Conservation (phyloP, 1,140 invertebrate species). For the Physella acuta region DNA sequence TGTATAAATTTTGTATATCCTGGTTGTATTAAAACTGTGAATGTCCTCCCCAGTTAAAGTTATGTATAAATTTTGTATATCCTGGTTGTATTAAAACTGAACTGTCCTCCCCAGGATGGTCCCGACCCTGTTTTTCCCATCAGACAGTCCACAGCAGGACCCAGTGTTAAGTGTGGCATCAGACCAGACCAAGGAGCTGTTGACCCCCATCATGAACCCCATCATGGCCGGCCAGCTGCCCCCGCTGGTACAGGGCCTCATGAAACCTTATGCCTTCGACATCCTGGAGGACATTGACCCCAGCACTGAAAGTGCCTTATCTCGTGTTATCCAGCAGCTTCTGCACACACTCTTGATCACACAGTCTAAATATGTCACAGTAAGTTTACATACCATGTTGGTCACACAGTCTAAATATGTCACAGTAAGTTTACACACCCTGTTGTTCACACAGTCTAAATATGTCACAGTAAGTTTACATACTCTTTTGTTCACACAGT, state of each 20-base stretch:
- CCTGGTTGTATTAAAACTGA: too few relatives aligned
- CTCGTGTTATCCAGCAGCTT: constrained; percentile 63
- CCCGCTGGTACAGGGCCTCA: constrained; percentile 54
- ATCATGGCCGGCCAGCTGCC: constrained; percentile 40
- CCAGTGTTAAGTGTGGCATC: constrained; percentile 56
- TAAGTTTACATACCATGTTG: too few relatives aligned
- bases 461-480: too few relatives aligned
- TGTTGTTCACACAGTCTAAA: too few relatives aligned
- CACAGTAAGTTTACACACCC: too few relatives aligned
- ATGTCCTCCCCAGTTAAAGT: too few relatives aligned
- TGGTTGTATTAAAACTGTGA: too few relatives aligned
- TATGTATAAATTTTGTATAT: too few relatives aligned
- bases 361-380: constrained; percentile 68
- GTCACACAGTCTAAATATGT: too few relatives aligned
- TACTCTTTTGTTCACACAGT: too few relatives aligned
- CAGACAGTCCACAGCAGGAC: constrained; percentile 58
- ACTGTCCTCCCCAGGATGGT: constrained; percentile 53
- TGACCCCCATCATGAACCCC: constrained; percentile 53
- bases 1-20: too few relatives aligned
- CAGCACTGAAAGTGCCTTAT: constrained; percentile 59
- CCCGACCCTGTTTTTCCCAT: constrained; percentile 55
- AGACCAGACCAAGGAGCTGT: constrained; percentile 44
- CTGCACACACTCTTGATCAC: constrained; percentile 63
- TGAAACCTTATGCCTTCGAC: constrained; percentile 59
- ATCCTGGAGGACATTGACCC: constrained; percentile 43